A percentile compares a stretch with the other conserved stretches of the same genome.
Conservation (phyloP, 1,140 invertebrate species). For the Zaprionus tsacasi region DNA sequence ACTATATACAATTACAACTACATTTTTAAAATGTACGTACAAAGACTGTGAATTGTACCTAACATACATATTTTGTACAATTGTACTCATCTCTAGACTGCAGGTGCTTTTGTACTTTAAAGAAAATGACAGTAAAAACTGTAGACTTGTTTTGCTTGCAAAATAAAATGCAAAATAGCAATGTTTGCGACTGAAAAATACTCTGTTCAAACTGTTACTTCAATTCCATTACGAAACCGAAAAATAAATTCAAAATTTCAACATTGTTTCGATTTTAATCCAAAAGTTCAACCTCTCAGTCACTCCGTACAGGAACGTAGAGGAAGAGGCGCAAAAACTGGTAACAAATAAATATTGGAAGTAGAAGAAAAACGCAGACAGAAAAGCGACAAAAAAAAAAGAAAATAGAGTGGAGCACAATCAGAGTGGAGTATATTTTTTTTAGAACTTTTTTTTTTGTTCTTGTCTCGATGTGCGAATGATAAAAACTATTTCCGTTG, state of each 20-base stretch:
- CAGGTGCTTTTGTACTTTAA: no score
- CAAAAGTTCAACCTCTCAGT: not conserved
- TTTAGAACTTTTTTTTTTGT: slow-evolving; percentile 8
- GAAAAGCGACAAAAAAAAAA: slow-evolving; percentile 15
- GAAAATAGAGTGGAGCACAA: slow-evolving; percentile 31
- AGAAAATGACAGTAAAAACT: no score
- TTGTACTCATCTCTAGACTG: no score
- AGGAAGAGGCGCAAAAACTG: slow-evolving; percentile 15
- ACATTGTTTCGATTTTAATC: not conserved
- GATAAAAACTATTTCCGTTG: slow-evolving; percentile 70
- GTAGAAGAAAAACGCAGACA: slow-evolving; percentile 13
- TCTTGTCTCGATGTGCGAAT: slow-evolving; percentile 12
- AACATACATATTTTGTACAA: no score
- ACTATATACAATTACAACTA: no score
- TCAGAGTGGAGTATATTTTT: slow-evolving; percentile 23
- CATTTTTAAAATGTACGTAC: no score
- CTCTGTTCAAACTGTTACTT: not conserved
- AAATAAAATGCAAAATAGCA: no score
- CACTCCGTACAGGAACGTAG: not conserved
- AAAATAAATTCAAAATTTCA: not conserved
- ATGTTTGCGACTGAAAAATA: not conserved
- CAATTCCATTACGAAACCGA: not conserved
- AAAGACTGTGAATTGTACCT: no score
- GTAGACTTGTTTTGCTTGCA: no score
- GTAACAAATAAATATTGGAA: slow-evolving; percentile 26